These are phyloP conservation scores for Melinaea marsaeus DNA, from an alignment of 2,888 invertebrate species.

Conservation along the genomic window DNA sequence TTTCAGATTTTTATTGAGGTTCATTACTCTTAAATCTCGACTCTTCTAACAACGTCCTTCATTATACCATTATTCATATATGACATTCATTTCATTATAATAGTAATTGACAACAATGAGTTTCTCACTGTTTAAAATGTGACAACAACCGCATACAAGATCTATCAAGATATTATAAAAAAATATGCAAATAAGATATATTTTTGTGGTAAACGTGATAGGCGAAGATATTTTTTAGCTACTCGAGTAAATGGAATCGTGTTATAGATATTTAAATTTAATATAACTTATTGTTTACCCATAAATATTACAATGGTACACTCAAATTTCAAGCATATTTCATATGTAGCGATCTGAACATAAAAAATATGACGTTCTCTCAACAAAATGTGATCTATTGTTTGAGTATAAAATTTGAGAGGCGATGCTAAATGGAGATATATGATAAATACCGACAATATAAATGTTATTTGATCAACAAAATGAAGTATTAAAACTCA, in stretches of 20 bases:
- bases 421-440: background rate
- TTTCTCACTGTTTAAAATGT: too few relatives aligned
- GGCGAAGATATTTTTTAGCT: conserved; percentile 25
- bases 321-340: background rate
- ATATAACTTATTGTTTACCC: conserved; percentile 18
- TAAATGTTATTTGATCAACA: too few relatives aligned
- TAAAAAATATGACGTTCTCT: conserved; percentile 24
- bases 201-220: background rate
- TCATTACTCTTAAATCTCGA: background rate
- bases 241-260: conserved; percentile 32
- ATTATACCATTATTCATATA: background rate
- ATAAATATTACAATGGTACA: conserved; percentile 19
- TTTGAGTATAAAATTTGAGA: conserved; percentile 31
- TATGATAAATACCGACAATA: background rate
- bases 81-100: background rate
- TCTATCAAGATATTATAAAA: too few relatives aligned
- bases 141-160: too few relatives aligned
- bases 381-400: conserved; percentile 27
- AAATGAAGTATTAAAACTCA: too few relatives aligned
- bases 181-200: background rate
- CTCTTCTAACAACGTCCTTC: background rate
- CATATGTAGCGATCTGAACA: background rate
- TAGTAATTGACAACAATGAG: background rate
- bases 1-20: conserved; percentile 1
- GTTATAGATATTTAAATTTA: conserved; percentile 10